phyloP scores from a whole-genome alignment of 2,888 invertebrate genomes.

The Chymomyza amoena region DNA sequence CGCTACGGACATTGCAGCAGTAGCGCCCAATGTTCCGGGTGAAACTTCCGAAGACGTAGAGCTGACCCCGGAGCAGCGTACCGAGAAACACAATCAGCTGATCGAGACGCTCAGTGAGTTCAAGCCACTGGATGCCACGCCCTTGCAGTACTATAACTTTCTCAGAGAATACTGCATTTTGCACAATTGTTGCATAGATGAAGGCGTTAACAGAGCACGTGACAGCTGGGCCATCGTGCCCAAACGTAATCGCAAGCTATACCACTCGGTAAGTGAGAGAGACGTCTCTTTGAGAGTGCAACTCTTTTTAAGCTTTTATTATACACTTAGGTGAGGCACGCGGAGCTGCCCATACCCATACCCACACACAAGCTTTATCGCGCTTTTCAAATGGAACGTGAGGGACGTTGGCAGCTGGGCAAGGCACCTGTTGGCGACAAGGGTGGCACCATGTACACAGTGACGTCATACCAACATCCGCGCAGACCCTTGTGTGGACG shows the following conservation, averaged over 20 bases:
- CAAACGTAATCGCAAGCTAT: conserved; percentile 33
- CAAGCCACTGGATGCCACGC: conserved; percentile 37
- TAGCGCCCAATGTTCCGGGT: too few relatives aligned
- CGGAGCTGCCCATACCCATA: conserved; percentile 56
- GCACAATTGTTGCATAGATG: conserved; percentile 61
- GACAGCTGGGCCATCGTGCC: conserved; percentile 36
- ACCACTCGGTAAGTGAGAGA: conserved; percentile 46
- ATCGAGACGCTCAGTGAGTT: conserved; percentile 31
- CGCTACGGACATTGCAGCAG: neutral
- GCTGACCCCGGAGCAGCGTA: neutral
- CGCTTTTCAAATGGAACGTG: conserved; percentile 56
- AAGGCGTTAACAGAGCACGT: conserved; percentile 46
- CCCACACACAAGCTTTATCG: conserved; percentile 49
- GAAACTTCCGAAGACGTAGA: neutral
- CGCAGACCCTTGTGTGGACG: conserved; percentile 15
- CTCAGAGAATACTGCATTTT: conserved; percentile 56
- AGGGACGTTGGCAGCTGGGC: conserved; percentile 47
- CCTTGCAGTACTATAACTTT: conserved; percentile 56
- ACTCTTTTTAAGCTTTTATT: neutral
- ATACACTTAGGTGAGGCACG: conserved; percentile 41
- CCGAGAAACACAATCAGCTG: conserved; percentile 16
- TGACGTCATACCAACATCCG: conserved; percentile 49
- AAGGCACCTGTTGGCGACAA: conserved; percentile 23
- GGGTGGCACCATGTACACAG: conserved; percentile 27
- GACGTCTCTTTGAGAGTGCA: neutral